Percentiles rank a stretch among this genome's conserved stretches.
phyloP scores from a whole-genome alignment of 2,113 vertebrate genomes.

The Ochotona curzoniae region DNA sequence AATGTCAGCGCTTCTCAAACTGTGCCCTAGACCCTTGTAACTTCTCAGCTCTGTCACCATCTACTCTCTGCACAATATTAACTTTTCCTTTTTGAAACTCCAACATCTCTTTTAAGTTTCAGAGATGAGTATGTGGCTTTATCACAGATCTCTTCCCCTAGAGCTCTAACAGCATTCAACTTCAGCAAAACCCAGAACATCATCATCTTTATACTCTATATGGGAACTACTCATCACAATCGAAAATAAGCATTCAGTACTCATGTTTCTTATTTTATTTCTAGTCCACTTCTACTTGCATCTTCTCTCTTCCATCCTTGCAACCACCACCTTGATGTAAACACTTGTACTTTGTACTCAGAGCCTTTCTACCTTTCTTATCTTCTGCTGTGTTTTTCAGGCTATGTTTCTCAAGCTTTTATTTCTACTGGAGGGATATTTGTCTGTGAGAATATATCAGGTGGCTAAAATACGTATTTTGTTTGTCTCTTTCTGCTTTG shows the following conservation, averaged over 20 bases:
- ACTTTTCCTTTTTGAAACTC: neutral
- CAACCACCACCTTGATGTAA: neutral
- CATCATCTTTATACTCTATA: neutral
- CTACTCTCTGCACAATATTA: neutral
- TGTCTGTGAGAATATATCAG: neutral
- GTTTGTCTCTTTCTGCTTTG: neutral
- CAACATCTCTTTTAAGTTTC: neutral
- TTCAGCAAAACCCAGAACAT: neutral
- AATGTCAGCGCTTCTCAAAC: neutral
- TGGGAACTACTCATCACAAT: neutral
- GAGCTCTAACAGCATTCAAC: neutral
- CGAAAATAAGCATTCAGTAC: neutral
- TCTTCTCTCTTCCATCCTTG: neutral
- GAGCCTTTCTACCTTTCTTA: neutral
- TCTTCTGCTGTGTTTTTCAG: neutral
- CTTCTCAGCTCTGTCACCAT: neutral
- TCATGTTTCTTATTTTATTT: neutral
- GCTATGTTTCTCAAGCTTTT: neutral
- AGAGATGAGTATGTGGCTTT: neutral
- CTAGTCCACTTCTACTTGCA: neutral
- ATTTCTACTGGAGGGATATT: neutral
- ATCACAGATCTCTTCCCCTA: neutral
- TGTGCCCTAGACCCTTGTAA: neutral
- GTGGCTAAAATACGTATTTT: neutral
- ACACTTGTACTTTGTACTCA: neutral